A percentile compares a stretch with the other conserved stretches of the same genome.
Conservation (phyloP, 2,888 invertebrate species). For the Neuroscelio doddi region DNA sequence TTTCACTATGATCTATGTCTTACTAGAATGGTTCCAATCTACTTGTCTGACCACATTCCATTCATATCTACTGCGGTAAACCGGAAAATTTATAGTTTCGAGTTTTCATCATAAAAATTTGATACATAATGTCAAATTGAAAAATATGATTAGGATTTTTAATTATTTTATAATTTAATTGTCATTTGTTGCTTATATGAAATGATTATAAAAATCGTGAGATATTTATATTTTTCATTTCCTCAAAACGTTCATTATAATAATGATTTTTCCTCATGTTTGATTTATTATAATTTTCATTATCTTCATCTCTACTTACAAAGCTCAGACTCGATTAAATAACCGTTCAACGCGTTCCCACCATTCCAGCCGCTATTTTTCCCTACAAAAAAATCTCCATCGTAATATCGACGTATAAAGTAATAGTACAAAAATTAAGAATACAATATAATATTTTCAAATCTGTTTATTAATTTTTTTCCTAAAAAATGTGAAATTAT, state of each 20-base stretch:
- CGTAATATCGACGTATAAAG: too few species aligned
- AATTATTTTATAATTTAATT: too few species aligned
- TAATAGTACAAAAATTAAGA: too few species aligned
- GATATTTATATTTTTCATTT: too few species aligned
- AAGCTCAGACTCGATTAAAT: constrained; percentile 44
- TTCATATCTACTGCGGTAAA: constrained; percentile 44
- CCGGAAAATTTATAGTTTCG: constrained; percentile 35
- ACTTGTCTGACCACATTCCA: constrained; percentile 45
- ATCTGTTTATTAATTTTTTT: too few species aligned
- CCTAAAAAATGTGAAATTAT: too few species aligned
- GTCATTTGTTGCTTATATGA: too few species aligned
- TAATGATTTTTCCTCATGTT: too few species aligned
- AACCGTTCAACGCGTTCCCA: constrained; percentile 46
- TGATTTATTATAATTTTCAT: constrained; percentile 48
- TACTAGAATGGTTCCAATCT: constrained; percentile 41
- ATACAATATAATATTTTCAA: too few species aligned
- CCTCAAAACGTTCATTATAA: too few species aligned
- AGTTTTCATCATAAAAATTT: constrained; percentile 3
- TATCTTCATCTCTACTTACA: constrained; percentile 44
- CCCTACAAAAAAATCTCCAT: constrained; percentile 41
- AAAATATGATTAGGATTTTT: too few species aligned
- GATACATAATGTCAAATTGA: neutral
- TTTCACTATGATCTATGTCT: constrained; percentile 29
- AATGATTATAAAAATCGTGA: too few species aligned
- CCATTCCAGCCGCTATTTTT: constrained; percentile 39